Base-by-base conservation (phyloP, 2,113 vertebrate species). In the Fulmarus glacialis region DNA sequence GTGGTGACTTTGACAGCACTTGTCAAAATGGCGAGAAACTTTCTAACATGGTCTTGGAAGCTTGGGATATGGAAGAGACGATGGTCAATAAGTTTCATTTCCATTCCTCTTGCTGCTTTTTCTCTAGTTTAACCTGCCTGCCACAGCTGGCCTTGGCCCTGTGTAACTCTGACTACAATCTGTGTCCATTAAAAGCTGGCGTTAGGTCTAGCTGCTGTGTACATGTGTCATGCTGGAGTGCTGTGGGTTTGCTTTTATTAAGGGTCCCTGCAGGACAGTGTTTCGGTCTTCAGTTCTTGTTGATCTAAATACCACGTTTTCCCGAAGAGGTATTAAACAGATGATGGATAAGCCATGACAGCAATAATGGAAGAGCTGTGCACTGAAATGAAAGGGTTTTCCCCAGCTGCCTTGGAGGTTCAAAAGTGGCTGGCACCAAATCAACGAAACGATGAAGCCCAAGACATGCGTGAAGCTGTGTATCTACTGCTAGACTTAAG, bases 391-490 rank as follows among this genome's bases (percentile, higher is more conserved):
- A 24, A 62, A 38, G 32, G 34, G 14, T 50, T 72, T 73, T 83
- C 42, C 15, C 12, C 23, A n/a, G 20, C 26, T 82, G 9, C 59
- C 40, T 83, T n/a, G 32, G 47, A 67, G 23, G 29, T 78, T 62
- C 5, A 5, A 12, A 83, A 79, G 67, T 23, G 15, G 24, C 63
- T 90, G 56, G 21, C 43, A 59, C 6, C 3, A 4, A 4, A 23
- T 56, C 22, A 42, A 11, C 27, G 29, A 55, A 55, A 21, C 15
- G 32, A 27, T 40, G 18, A 68, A 63, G 38, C 11, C 15, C 5
- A 45, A 73, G 47, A 72, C 9, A 12, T 0, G 1, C 9, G 36
- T 11, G 4, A 74, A 62, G 42, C 29, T 52, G 10, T 4, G 6
- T 15, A 4, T 74, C 30, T 70, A 16, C 43, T 84, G 27, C 38